These are phyloP conservation scores for Maniola jurtina DNA, from an alignment of 1,140 invertebrate genomes.

Conservation along the genomic window DNA sequence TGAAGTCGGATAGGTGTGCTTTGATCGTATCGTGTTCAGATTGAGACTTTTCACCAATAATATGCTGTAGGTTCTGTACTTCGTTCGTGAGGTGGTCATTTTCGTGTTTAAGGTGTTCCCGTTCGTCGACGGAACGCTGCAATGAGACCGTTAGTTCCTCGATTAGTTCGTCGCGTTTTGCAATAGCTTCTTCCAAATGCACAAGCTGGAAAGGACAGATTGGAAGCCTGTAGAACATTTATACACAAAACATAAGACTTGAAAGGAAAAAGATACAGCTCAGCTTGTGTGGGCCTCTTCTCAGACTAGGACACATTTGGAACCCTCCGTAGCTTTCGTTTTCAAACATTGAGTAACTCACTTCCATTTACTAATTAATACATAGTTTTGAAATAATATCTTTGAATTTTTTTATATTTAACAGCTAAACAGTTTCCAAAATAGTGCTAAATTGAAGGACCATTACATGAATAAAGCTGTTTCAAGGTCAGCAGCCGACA, in stretches of 20 bases:
- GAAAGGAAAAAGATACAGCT: not conserved
- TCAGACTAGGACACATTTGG: too few species aligned
- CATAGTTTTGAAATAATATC: too few species aligned
- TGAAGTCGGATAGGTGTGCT: slow-evolving; percentile 66
- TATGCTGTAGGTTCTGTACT: slow-evolving; percentile 80
- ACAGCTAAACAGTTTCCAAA: too few species aligned
- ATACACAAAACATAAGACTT: slow-evolving; percentile 21
- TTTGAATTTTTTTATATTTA: too few species aligned
- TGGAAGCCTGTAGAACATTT: slow-evolving; percentile 44
- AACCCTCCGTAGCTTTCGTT: too few species aligned
- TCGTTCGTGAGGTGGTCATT: slow-evolving; percentile 81
- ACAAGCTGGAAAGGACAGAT: slow-evolving; percentile 79
- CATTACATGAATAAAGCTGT: too few species aligned
- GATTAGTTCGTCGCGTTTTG: slow-evolving; percentile 80
- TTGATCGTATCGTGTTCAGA: slow-evolving; percentile 73
- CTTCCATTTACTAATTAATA: too few species aligned
- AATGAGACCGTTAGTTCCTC: slow-evolving; percentile 81
- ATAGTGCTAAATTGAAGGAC: too few species aligned
- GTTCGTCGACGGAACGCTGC: slow-evolving; percentile 79
- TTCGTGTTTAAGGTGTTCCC: slow-evolving; percentile 80
- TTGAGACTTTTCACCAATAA: slow-evolving; percentile 77
- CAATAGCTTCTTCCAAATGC: slow-evolving; percentile 81
- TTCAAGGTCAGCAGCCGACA: too few species aligned
- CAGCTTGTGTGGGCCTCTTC: too few species aligned
- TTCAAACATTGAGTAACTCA: too few species aligned